These are phyloP conservation scores for Bubo scandiacus DNA, from an alignment of 2,113 vertebrate genomes.

Conservation along the genomic window DNA sequence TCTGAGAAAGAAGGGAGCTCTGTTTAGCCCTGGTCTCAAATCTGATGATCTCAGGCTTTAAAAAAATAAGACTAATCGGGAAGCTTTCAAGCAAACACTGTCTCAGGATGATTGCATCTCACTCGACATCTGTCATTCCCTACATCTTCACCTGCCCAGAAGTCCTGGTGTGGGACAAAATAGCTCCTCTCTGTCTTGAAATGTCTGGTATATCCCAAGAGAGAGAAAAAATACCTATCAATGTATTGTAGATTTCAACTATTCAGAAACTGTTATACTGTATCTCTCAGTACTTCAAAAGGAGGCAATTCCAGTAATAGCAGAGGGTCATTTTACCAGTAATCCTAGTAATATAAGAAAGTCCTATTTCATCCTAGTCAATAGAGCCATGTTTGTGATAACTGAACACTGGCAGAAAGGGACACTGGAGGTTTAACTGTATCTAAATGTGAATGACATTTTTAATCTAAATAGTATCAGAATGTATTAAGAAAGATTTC, in stretches of 20 bases:
- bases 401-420: background rate
- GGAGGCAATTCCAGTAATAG: background rate
- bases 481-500: constrained; percentile 11
- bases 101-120: background rate
- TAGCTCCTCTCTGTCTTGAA: background rate
- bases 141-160: background rate
- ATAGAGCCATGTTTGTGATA: background rate
- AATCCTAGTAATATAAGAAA: background rate
- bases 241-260: background rate
- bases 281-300: background rate
- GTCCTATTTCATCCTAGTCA: background rate
- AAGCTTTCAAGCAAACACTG: background rate
- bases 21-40: background rate
- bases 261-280: background rate
- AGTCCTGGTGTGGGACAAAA: background rate
- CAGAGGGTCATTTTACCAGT: background rate
- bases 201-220: background rate
- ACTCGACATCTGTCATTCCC: background rate
- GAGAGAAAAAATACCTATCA: background rate
- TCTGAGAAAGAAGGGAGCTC: background rate
- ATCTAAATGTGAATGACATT: constrained; percentile 39
- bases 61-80: background rate
- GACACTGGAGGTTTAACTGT: background rate
- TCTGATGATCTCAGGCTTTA: background rate
- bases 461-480: constrained; percentile 45